A percentile compares a stretch with the other conserved stretches of the same genome.
Conservation (phyloP, 2,113 vertebrate genomes). For the Pongo pygmaeus region DNA sequence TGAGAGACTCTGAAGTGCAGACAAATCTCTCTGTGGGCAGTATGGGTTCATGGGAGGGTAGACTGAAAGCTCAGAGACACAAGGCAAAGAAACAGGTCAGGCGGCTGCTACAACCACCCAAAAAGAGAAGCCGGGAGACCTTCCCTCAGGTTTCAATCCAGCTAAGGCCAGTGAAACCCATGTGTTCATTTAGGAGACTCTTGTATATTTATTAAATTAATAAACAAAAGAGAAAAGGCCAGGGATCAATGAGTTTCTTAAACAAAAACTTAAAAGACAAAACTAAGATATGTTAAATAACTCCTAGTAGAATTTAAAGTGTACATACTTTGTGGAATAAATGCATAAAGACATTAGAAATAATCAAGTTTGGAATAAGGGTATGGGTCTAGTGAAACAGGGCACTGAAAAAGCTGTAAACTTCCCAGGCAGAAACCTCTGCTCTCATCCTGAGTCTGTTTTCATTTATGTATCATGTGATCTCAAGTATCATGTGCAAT, state of each 20-base stretch:
- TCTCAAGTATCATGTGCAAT: background rate
- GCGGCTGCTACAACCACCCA: fast-evolving
- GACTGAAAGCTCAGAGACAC: background rate
- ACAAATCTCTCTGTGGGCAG: too few relatives aligned
- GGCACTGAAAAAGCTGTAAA: background rate
- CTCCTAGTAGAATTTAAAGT: background rate
- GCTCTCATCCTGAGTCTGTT: background rate
- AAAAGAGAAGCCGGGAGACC: background rate
- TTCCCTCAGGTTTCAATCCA: background rate
- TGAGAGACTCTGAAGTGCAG: fast-evolving
- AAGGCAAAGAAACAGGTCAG: background rate
- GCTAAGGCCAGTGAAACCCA: background rate
- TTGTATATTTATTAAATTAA: background rate
- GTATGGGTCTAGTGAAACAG: background rate
- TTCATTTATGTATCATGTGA: too few relatives aligned
- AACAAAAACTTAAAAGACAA: background rate
- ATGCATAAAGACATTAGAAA: background rate
- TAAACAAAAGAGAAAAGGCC: background rate
- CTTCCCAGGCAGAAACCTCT: too few relatives aligned
- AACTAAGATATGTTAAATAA: background rate
- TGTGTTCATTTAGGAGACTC: background rate
- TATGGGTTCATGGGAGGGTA: fast-evolving
- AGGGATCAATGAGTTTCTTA: background rate
- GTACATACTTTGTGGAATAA: background rate
- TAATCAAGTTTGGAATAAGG: background rate